Base-by-base conservation (phyloP, 1,140 invertebrate genomes). In the Calliphora vicina region DNA sequence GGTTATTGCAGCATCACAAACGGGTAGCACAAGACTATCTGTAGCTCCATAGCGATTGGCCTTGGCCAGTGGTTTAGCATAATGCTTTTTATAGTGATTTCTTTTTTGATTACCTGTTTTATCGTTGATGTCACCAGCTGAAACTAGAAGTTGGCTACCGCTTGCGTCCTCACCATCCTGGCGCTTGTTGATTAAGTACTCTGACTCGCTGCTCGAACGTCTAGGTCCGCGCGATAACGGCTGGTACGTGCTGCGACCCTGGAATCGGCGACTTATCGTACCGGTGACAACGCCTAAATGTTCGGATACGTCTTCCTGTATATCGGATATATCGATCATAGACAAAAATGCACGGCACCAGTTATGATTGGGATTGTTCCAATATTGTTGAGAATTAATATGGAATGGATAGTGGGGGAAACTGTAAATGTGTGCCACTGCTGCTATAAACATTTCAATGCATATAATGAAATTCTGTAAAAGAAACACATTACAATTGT, bases 361-460 rank as follows among this genome's bases (percentile, higher is more conserved):
- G 84, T 87, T 90, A 43, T 88, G 86, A 45, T 88, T 87, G 0
- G 86, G 85, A 85, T 90, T 90, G 67, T 87, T 89, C 85, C 90
- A 91, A 78, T 91, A 91, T 83, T 92, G 89, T 71, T 91, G 88
- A 72, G 87, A 89, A 72, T 91, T 91, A 9, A 90, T 88, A 80
- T 91, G 90, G 84, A 96, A 99, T 13, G 96, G 96, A 90, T 95
- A 94, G 90, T 98, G 96, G 27, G 97, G 97, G 90, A 99, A 99
- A 84, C 97, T 97, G 91, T 96, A 99, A 88, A 98, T 97, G 92
- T 99, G 98, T 3, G 97, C 97, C 15, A 99, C 94, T 0, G 97
- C 96, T 12, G 98, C 98, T 85, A 99, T 89, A 89, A 99, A 98
- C 98, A 99, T 99, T 92, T 99, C 98, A 87, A 99, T 97, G 87